phyloP scores from a whole-genome alignment of 2,888 invertebrate genomes.

The Plutella xylostella region DNA sequence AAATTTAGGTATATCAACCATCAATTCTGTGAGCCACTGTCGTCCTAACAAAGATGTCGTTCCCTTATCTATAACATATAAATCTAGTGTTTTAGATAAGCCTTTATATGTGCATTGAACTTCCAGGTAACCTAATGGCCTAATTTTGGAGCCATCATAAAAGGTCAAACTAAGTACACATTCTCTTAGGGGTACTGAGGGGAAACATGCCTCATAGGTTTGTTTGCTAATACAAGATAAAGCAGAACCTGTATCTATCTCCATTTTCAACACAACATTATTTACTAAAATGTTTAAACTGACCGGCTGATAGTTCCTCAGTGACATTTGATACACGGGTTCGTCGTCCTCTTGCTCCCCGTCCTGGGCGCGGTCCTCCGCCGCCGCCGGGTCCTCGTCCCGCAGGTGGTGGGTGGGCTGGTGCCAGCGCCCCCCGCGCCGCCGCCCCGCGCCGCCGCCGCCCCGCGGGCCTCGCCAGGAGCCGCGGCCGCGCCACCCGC shows the following conservation, averaged over 20 bases:
- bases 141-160: neutral
- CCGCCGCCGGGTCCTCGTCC: no score
- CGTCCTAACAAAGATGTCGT: neutral
- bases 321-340: constrained; percentile 12
- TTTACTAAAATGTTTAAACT: no score
- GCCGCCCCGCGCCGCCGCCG: no score
- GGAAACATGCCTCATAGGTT: neutral
- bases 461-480: no score
- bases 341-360: no score
- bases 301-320: constrained; percentile 17
- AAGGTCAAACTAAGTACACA: neutral
- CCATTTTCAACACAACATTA: constrained; percentile 16
- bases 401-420: no score
- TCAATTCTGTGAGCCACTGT: neutral
- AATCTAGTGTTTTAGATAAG: neutral
- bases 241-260: constrained; percentile 21
- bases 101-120: neutral
- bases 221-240: constrained; percentile 7
- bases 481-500: no score
- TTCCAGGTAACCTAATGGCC: neutral
- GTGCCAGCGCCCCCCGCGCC: no score
- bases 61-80: neutral
- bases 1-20: neutral
- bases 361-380: no score
- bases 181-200: neutral